Base-by-base conservation (phyloP, 1,140 invertebrate genomes). In the Sinella curviseta region DNA sequence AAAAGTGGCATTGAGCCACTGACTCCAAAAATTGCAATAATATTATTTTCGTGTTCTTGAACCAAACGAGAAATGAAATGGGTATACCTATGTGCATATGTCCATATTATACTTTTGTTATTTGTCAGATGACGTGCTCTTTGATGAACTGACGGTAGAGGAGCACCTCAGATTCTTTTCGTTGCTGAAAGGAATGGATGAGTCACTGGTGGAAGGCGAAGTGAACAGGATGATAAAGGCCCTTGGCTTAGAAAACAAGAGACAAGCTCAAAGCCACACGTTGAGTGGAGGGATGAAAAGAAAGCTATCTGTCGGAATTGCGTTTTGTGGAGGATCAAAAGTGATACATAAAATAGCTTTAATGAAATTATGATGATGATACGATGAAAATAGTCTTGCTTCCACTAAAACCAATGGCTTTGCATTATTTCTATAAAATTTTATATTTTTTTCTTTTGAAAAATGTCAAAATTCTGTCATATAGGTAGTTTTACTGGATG, bases 301-400 rank as follows among this genome's bases (percentile, higher is more conserved):
- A 35, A 95, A 95, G 84, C 86, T 97, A 0, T 94, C 91, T 36
- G 93, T 97, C 55, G 94, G 93, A 26, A 93, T 96, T 78, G 95
- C 95, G 1, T 90, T 96, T 34, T 93, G 95, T 81, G 94, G 85
- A n/a, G 87, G 85, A 8, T 87, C 87, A 26, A 87, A 86, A 81
- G 86, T 86, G 65, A 70, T 70, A 33, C 57, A 4, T n/a, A 8
- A 17, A 65, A 82, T 79, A 74, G 20, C 39, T 48, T 78, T 48
- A n/a, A n/a, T n/a, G n/a, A n/a, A n/a, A n/a, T n/a, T n/a, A n/a
- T n/a, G n/a, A n/a, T n/a, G n/a, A n/a, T n/a, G n/a, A n/a, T n/a
- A n/a, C n/a, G n/a, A n/a, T n/a, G n/a, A n/a, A n/a, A n/a, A n/a
- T n/a, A n/a, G n/a, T n/a, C n/a, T n/a, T n/a, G n/a, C n/a, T n/a